Conservation (phyloP, 2,888 invertebrate species). For the Uropetala carovei region DNA sequence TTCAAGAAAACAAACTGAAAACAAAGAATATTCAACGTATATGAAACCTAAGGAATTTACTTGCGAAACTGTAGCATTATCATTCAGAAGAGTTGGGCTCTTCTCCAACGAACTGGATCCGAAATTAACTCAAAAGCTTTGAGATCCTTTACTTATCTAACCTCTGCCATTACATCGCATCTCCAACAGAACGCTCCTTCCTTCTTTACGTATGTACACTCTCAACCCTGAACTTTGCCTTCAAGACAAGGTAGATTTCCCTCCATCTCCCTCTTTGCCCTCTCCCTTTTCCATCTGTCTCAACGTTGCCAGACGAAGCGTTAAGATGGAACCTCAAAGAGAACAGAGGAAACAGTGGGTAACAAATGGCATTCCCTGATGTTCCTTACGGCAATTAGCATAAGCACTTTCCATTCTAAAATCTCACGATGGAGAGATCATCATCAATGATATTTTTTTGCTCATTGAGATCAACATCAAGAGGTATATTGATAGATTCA, state of each 20-base stretch:
- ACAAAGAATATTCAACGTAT: too few species aligned
- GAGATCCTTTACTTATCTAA: background rate
- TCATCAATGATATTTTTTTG: too few species aligned
- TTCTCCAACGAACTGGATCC: background rate
- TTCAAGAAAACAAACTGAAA: too few species aligned
- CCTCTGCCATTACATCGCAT: background rate
- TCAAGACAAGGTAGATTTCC: background rate
- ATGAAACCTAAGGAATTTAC: too few species aligned
- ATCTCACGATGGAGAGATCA: background rate
- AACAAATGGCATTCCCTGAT: slow-evolving; percentile 32
- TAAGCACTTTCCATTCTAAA: background rate
- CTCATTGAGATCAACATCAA: too few species aligned
- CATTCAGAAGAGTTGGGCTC: background rate
- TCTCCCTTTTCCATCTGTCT: background rate
- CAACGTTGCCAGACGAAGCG: background rate
- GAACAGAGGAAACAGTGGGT: background rate
- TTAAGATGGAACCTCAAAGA: background rate
- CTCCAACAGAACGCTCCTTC: background rate
- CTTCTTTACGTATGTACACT: background rate
- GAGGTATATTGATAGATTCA: too few species aligned
- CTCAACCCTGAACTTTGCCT: background rate
- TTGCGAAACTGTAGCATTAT: background rate
- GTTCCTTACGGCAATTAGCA: slow-evolving; percentile 16
- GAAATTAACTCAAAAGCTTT: background rate
- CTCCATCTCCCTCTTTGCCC: background rate